A percentile compares a stretch with the other conserved stretches of the same genome.
Evolutionary conservation across 2,888 invertebrate species (phyloP).

Genomic region (Drosophila prolongata): DNA sequence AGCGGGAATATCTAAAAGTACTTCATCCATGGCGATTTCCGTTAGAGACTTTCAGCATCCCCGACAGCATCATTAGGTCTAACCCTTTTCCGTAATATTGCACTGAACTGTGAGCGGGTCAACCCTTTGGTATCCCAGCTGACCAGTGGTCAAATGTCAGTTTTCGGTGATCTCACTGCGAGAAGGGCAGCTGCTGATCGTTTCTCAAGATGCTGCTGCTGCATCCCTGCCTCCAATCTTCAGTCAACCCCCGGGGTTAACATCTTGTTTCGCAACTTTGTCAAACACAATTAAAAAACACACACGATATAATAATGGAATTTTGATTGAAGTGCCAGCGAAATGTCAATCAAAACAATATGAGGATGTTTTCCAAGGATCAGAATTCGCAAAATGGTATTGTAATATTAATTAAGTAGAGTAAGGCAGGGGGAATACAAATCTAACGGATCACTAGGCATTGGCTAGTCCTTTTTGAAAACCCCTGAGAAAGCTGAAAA

Average conservation of each 20-base stretch:
- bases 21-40: neutral
- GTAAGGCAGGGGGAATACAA: conserved; percentile 36
- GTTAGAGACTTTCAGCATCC: conserved; percentile 7
- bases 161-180: conserved; percentile 7
- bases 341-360: conserved; percentile 69
- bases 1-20: neutral
- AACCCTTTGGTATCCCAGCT: conserved; percentile 27
- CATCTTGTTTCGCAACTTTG: conserved; percentile 76
- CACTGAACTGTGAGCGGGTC: conserved; percentile 46
- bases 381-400: conserved; percentile 36
- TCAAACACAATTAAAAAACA: conserved; percentile 70
- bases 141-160: conserved; percentile 76
- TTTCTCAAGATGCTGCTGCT: conserved; percentile 52
- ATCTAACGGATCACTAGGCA: conserved; percentile 70
- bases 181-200: conserved; percentile 52
- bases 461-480: conserved; percentile 6
- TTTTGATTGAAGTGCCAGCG: conserved; percentile 71
- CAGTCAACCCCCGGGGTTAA: conserved; percentile 53
- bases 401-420: conserved; percentile 43
- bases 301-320: conserved; percentile 49
- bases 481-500: conserved; percentile 44
- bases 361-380: conserved; percentile 31
- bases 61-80: conserved; percentile 12
- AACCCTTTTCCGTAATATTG: conserved; percentile 25
- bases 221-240: conserved; percentile 32